phyloP scores from a whole-genome alignment of 2,797 vertebrate genomes.

The Cebuella pygmaea region DNA sequence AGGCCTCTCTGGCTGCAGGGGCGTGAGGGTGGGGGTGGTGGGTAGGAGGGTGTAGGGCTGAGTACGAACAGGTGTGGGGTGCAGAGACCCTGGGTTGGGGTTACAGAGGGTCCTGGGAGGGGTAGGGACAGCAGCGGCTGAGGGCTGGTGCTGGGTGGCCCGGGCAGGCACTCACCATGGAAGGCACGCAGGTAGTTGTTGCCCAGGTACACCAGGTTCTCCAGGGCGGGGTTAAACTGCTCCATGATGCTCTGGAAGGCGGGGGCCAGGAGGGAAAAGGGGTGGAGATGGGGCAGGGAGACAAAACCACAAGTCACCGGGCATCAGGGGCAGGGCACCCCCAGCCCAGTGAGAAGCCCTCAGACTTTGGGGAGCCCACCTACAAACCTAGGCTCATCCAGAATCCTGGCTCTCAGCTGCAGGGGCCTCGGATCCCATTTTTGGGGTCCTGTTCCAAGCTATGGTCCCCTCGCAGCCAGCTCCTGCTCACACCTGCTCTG shows the following conservation, averaged over 20 bases:
- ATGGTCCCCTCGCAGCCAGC: too few species aligned
- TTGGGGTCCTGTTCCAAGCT: too few species aligned
- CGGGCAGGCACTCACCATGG: slow-evolving; percentile 87
- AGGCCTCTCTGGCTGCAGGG: background rate
- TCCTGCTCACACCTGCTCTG: background rate
- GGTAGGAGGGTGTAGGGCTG: background rate
- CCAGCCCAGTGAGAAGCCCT: background rate
- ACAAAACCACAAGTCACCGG: background rate
- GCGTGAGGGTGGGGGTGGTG: background rate
- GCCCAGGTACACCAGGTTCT: slow-evolving; percentile 93
- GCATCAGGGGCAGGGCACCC: background rate
- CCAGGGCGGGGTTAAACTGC: slow-evolving; percentile 94
- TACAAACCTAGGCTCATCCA: background rate
- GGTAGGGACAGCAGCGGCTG: accelerated
- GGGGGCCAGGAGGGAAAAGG: background rate
- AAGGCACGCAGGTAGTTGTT: slow-evolving; percentile 94
- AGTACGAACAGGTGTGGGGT: background rate
- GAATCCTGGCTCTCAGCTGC: background rate
- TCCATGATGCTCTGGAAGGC: slow-evolving; percentile 91
- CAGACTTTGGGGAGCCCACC: background rate
- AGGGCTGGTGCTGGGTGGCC: background rate
- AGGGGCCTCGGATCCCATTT: background rate
- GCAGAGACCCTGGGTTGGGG: too few species aligned
- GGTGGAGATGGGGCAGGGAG: background rate
- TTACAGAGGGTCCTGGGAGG: too few species aligned